These are phyloP conservation scores for Apamea crenata DNA, from an alignment of 2,888 invertebrate genomes.

Conservation along the genomic window DNA sequence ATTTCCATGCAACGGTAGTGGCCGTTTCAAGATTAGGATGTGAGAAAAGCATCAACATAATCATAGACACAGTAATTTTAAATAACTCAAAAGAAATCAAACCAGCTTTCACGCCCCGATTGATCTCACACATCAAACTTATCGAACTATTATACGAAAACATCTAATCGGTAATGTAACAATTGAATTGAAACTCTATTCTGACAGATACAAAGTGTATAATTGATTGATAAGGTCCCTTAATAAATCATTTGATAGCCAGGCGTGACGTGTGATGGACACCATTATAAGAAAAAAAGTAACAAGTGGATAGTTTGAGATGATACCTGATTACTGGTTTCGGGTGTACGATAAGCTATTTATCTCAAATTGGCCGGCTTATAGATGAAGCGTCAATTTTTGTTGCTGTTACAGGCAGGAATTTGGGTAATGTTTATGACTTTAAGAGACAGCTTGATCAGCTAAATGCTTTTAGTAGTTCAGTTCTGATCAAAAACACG, in stretches of 20 bases:
- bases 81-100: conserved; percentile 68
- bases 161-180: conserved; percentile 63
- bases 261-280: conserved; percentile 84
- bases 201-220: conserved; percentile 67
- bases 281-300: conserved; percentile 72
- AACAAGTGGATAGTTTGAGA: conserved; percentile 78
- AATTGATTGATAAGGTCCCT: conserved; percentile 70
- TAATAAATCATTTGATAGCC: conserved; percentile 83
- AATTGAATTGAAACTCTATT: conserved; percentile 72
- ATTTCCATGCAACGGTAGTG: not conserved
- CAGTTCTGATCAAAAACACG: not conserved
- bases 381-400: conserved; percentile 74
- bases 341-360: conserved; percentile 79
- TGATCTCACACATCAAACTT: conserved; percentile 77
- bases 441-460: not conserved
- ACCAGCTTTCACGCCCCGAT: conserved; percentile 78
- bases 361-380: conserved; percentile 83
- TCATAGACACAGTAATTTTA: conserved; percentile 35
- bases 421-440: conserved; percentile 13
- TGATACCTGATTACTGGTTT: conserved; percentile 81
- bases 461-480: not conserved
- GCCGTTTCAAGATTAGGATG: conserved; percentile 1
- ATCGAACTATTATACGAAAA: conserved; percentile 75
- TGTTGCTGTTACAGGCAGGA: conserved; percentile 53
- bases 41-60: conserved; percentile 20